Evolutionary conservation across 2,888 invertebrate genomes (phyloP).

Genomic region (Lamproptera curius): DNA sequence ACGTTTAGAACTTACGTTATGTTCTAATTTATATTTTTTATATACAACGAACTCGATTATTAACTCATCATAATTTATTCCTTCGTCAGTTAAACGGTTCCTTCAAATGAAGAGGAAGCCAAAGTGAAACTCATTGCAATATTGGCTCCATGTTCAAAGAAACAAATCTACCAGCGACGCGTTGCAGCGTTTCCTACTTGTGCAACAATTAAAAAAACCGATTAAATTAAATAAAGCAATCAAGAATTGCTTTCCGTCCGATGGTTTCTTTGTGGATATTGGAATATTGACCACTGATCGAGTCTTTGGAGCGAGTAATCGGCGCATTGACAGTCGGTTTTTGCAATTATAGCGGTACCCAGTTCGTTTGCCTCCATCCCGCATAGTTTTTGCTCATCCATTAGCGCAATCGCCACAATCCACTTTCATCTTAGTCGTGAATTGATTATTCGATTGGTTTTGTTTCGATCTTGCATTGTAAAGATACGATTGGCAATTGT

Average conservation of each 20-base stretch:
- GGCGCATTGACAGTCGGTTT: slow-evolving; percentile 47
- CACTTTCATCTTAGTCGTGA: slow-evolving; percentile 34
- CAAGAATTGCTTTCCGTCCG: slow-evolving; percentile 49
- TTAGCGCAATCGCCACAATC: slow-evolving; percentile 25
- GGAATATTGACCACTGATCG: slow-evolving; percentile 50
- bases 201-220: slow-evolving; percentile 37
- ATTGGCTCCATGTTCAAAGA: slow-evolving; percentile 38
- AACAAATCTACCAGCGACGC: slow-evolving; percentile 39
- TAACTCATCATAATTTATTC: too few relatives aligned
- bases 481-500: neutral
- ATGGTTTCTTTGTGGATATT: slow-evolving; percentile 42
- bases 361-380: slow-evolving; percentile 55
- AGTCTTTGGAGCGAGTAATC: slow-evolving; percentile 50
- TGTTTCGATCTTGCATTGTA: slow-evolving; percentile 5
- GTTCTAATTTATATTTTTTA: too few relatives aligned
- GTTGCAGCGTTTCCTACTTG: slow-evolving; percentile 36
- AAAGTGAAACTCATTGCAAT: slow-evolving; percentile 30
- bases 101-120: slow-evolving; percentile 9
- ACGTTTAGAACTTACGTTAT: too few relatives aligned
- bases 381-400: slow-evolving; percentile 34
- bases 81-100: neutral
- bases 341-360: slow-evolving; percentile 53
- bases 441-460: slow-evolving; percentile 24
- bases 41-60: too few relatives aligned
- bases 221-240: slow-evolving; percentile 70